Conservation (phyloP, 2,797 vertebrate genomes). For the Tapera naevia region DNA sequence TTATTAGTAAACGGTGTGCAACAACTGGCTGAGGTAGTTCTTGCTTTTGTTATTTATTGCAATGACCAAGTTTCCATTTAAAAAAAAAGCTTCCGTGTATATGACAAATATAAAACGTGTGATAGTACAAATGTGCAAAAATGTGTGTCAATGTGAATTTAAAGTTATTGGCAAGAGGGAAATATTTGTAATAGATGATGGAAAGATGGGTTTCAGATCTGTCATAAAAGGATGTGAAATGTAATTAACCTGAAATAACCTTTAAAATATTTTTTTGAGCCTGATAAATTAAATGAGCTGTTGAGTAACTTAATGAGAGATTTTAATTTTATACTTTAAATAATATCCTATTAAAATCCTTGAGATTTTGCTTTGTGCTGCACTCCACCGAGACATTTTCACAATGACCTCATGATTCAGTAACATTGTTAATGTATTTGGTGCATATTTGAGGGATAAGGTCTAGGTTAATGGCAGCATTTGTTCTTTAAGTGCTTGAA, state of each 20-base stretch:
- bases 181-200: conserved; percentile 2
- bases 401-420: conserved; percentile 27
- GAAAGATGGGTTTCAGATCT: conserved; percentile 34
- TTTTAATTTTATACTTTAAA: conserved; percentile 60
- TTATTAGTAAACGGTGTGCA: neutral
- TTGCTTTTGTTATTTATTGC: neutral
- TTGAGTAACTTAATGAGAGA: conserved; percentile 41
- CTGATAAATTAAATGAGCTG: conserved; percentile 44
- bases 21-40: neutral
- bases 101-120: neutral
- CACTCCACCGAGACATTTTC: conserved; percentile 14
- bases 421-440: conserved; percentile 14
- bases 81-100: neutral
- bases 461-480: conserved; percentile 59
- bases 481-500: conserved; percentile 52
- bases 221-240: conserved; percentile 51
- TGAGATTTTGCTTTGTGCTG: conserved; percentile 32
- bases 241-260: conserved; percentile 72
- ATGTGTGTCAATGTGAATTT: neutral
- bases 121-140: neutral
- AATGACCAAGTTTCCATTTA: neutral
- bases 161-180: neutral
- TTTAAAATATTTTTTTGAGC: conserved; percentile 51
- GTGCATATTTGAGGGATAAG: conserved; percentile 7
- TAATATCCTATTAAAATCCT: conserved; percentile 56